These are phyloP conservation scores for Agrypnus murinus DNA, from an alignment of 2,888 invertebrate species.

Conservation along the genomic window DNA sequence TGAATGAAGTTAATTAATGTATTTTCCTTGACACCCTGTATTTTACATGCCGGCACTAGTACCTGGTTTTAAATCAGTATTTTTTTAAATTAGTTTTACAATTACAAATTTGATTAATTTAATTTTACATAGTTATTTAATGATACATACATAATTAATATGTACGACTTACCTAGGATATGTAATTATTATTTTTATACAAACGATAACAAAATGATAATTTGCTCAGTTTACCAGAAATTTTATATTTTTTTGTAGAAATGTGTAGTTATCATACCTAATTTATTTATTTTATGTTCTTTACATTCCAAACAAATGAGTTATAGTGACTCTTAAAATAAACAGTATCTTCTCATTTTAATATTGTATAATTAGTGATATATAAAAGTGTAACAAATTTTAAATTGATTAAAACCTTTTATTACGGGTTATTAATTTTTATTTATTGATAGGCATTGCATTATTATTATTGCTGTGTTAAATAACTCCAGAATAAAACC, in stretches of 20 bases:
- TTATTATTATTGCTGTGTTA: too few species aligned
- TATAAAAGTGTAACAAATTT: conserved; percentile 18
- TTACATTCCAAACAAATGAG: too few species aligned
- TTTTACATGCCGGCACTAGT: conserved; percentile 29
- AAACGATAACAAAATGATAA: too few species aligned
- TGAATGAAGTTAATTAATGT: too few species aligned
- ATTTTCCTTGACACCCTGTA: conserved; percentile 16
- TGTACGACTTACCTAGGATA: not conserved
- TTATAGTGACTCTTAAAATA: too few species aligned
- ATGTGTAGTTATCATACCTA: conserved; percentile 27
- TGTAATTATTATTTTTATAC: conserved; percentile 1
- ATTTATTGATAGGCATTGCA: not conserved
- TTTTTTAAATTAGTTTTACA: conserved; percentile 27
- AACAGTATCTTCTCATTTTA: too few species aligned
- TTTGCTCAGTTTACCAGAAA: conserved; percentile 35
- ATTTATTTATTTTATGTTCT: conserved; percentile 32
- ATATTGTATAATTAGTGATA: not conserved
- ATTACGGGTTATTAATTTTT: conserved; percentile 11
- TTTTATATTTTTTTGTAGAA: too few species aligned
- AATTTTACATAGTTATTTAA: conserved; percentile 6
- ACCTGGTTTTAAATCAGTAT: conserved; percentile 46
- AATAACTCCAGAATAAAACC: too few species aligned
- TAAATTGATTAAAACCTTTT: conserved; percentile 6
- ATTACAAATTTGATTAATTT: conserved; percentile 3
- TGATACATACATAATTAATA: conserved; percentile 5